phyloP scores from a whole-genome alignment of 1,140 invertebrate species.

The Psix sp. region DNA sequence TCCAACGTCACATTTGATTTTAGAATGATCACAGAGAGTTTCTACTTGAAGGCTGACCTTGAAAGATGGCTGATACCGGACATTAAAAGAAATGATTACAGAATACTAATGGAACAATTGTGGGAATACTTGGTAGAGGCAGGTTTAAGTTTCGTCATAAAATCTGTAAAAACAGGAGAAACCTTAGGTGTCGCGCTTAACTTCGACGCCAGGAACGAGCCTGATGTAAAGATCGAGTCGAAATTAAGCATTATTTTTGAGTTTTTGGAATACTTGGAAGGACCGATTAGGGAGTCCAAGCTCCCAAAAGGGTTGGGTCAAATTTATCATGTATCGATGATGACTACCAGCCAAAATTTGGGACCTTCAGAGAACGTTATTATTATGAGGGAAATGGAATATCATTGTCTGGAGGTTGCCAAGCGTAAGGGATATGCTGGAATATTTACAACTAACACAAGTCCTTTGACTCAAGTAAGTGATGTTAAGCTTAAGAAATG shows the following conservation, averaged over 20 bases:
- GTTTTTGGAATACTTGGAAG: slow-evolving; percentile 86
- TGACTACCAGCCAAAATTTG: slow-evolving; percentile 83
- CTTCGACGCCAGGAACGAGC: slow-evolving; percentile 88
- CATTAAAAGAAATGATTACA: slow-evolving; percentile 82
- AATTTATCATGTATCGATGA: slow-evolving; percentile 90
- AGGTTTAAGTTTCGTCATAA: slow-evolving; percentile 84
- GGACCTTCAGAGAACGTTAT: slow-evolving; percentile 85
- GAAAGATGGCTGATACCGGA: slow-evolving; percentile 85
- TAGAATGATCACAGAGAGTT: slow-evolving; percentile 89
- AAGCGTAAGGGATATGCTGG: slow-evolving; percentile 82
- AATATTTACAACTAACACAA: slow-evolving; percentile 91
- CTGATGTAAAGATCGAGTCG: slow-evolving; percentile 82
- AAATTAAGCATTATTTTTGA: slow-evolving; percentile 85
- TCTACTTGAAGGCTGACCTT: slow-evolving; percentile 89
- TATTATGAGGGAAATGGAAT: slow-evolving; percentile 86
- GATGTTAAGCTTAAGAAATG: no score
- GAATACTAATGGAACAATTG: slow-evolving; percentile 80
- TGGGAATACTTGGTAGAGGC: slow-evolving; percentile 83
- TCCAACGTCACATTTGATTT: no score
- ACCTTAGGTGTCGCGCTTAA: slow-evolving; percentile 84
- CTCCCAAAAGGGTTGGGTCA: slow-evolving; percentile 82
- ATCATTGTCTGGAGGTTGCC: slow-evolving; percentile 83
- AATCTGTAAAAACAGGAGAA: slow-evolving; percentile 68
- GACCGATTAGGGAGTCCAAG: slow-evolving; percentile 81
- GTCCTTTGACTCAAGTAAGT: slow-evolving; percentile 86